Conservation (phyloP, 2,888 invertebrate species). For the Abrostola tripartita region DNA sequence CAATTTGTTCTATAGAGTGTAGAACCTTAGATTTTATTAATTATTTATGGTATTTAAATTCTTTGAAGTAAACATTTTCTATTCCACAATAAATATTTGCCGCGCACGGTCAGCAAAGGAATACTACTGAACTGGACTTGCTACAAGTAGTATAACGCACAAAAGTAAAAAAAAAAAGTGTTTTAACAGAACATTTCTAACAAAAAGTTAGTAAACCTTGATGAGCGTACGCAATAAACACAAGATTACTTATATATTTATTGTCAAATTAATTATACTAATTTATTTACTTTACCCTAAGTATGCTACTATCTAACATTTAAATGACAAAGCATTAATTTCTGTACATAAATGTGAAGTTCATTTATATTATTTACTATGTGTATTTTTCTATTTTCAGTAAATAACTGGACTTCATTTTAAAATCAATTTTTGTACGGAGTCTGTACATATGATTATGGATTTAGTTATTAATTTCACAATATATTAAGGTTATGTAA, state of each 20-base stretch:
- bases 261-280: conserved; percentile 14
- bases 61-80: conserved; percentile 24
- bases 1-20: conserved; percentile 54
- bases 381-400: conserved; percentile 50
- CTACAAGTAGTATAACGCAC: not conserved
- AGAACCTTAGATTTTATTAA: conserved; percentile 33
- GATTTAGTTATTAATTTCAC: conserved; percentile 33
- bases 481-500: conserved; percentile 24
- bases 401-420: conserved; percentile 50
- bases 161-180: not conserved
- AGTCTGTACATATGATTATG: conserved; percentile 30
- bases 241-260: conserved; percentile 7
- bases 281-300: conserved; percentile 22
- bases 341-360: conserved; percentile 24
- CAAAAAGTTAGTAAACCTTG: not conserved
- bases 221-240: conserved; percentile 6
- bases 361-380: conserved; percentile 48
- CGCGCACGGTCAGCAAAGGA: conserved; percentile 6
- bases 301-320: conserved; percentile 32
- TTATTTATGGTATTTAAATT: conserved; percentile 24
- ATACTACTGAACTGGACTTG: not conserved
- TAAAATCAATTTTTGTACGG: conserved; percentile 36
- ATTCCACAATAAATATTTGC: conserved; percentile 2
- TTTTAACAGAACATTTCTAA: not conserved
- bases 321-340: conserved; percentile 18